Percentiles rank a stretch among this genome's conserved stretches.
phyloP scores from a whole-genome alignment of 2,113 vertebrate genomes.

The Cottus gobio region DNA sequence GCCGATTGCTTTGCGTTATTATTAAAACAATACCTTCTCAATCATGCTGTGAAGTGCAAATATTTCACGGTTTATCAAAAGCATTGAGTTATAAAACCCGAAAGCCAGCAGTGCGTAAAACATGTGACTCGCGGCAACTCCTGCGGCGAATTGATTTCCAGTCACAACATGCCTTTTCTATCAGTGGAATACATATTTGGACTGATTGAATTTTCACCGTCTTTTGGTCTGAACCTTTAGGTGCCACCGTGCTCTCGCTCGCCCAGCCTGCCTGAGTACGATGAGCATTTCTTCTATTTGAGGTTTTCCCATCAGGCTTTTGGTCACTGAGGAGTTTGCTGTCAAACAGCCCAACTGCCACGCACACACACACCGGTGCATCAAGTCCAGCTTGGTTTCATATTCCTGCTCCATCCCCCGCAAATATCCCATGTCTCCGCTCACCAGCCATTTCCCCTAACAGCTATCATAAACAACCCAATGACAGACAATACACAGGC shows the following conservation, averaged over 20 bases:
- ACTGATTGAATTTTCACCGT: conserved; percentile 60
- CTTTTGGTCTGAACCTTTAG: conserved; percentile 43
- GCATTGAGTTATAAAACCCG: conserved; percentile 59
- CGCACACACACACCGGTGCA: not conserved
- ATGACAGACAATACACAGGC: conserved; percentile 24
- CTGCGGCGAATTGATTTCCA: conserved; percentile 76
- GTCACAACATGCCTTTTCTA: conserved; percentile 65
- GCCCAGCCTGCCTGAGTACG: conserved; percentile 12
- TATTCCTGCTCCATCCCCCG: not conserved
- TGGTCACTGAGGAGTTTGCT: conserved; percentile 18
- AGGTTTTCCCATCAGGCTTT: not conserved
- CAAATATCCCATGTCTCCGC: not conserved
- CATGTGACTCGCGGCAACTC: conserved; percentile 62
- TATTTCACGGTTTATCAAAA: conserved; percentile 47
- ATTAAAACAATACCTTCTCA: not conserved
- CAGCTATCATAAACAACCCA: conserved; percentile 41
- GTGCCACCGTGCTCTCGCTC: conserved; percentile 14
- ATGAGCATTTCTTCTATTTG: conserved; percentile 39
- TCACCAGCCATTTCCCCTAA: conserved; percentile 18
- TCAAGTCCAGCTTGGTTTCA: not conserved
- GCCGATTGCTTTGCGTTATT: conserved; percentile 17
- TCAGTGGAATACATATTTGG: conserved; percentile 60
- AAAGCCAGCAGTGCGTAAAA: conserved; percentile 59
- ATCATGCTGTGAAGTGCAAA: not conserved
- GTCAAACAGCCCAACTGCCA: conserved; percentile 3